phyloP scores from a whole-genome alignment of 1,140 invertebrate genomes.

The Zaprionus tsacasi region DNA sequence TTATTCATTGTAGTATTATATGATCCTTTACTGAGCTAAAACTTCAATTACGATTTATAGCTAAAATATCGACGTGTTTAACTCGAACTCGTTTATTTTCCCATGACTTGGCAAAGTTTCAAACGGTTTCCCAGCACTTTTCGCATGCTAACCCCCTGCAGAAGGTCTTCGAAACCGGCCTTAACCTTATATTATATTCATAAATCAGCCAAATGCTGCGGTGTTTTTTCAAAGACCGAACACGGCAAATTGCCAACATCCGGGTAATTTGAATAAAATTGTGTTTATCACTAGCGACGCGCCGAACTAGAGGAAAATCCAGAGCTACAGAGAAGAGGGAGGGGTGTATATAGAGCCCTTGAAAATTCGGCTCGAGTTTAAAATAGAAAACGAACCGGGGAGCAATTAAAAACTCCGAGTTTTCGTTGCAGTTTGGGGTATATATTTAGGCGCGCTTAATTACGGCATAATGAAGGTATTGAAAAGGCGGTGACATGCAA shows the following conservation, averaged over 20 bases:
- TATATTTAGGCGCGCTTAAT: slow-evolving; percentile 78
- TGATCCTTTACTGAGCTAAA: not conserved
- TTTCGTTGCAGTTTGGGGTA: slow-evolving; percentile 3
- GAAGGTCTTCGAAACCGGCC: not conserved
- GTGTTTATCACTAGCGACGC: slow-evolving; percentile 56
- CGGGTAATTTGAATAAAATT: slow-evolving; percentile 78
- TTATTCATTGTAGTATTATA: no score
- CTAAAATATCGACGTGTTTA: not conserved
- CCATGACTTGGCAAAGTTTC: slow-evolving; percentile 20
- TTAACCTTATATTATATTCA: slow-evolving; percentile 44
- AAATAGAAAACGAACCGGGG: slow-evolving; percentile 50
- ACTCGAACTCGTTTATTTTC: not conserved
- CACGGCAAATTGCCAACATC: slow-evolving; percentile 75
- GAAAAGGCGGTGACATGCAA: slow-evolving; percentile 77
- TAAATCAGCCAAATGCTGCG: slow-evolving; percentile 60
- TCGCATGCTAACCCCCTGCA: slow-evolving; percentile 4
- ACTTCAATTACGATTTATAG: not conserved
- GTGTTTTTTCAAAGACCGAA: slow-evolving; percentile 57
- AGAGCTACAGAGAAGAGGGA: not conserved
- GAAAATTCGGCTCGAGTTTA: slow-evolving; percentile 7
- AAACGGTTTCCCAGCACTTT: not conserved
- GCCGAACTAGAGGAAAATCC: slow-evolving; percentile 12
- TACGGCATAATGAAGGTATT: slow-evolving; percentile 77
- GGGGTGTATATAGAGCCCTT: not conserved
- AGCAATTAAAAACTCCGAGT: slow-evolving; percentile 71